Evolutionary conservation across 1,140 invertebrate genomes (phyloP), one percentile per base, ranked within the genome.

Genomic region (Luehdorfia chinensis): DNA sequence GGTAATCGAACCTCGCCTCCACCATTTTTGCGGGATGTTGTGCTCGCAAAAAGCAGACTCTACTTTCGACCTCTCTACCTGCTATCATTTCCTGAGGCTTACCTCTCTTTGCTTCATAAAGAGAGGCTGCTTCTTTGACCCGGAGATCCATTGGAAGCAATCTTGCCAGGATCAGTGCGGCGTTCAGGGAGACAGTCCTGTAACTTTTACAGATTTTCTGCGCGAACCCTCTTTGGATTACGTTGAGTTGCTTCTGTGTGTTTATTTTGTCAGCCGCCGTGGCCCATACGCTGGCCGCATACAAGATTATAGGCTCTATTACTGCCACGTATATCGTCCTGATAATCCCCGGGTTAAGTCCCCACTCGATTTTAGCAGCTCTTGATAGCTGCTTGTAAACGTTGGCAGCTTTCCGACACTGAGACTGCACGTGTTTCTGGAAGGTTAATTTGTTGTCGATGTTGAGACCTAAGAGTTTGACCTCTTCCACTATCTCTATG

Each of bases 271-370:
- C 8, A 27, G 11, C 8, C 8, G 3, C 4, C n/a, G 15, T 1
- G 2, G 19, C 21, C 56, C 60, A 64, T 0, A 53, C 41, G 2
- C 47, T n/a, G n/a, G n/a, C n/a, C n/a, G n/a, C n/a, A n/a, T n/a
- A n/a, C n/a, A n/a, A n/a, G n/a, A n/a, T n/a, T n/a, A n/a, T n/a
- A n/a, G n/a, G n/a, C n/a, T n/a, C n/a, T n/a, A n/a, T n/a, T n/a
- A n/a, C n/a, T n/a, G n/a, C n/a, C n/a, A n/a, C n/a, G n/a, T n/a
- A n/a, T n/a, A n/a, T n/a, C n/a, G n/a, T n/a, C n/a, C n/a, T n/a
- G n/a, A n/a, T n/a, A n/a, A n/a, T n/a, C n/a, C n/a, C n/a, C n/a
- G n/a, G n/a, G n/a, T n/a, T n/a, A n/a, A n/a, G n/a, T n/a, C n/a
- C n/a, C n/a, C n/a, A n/a, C n/a, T n/a, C n/a, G n/a, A n/a, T n/a